A percentile compares a stretch with the other conserved stretches of the same genome.
Evolutionary conservation across 2,888 invertebrate species (phyloP).

Genomic region (Thymelicus lineola): DNA sequence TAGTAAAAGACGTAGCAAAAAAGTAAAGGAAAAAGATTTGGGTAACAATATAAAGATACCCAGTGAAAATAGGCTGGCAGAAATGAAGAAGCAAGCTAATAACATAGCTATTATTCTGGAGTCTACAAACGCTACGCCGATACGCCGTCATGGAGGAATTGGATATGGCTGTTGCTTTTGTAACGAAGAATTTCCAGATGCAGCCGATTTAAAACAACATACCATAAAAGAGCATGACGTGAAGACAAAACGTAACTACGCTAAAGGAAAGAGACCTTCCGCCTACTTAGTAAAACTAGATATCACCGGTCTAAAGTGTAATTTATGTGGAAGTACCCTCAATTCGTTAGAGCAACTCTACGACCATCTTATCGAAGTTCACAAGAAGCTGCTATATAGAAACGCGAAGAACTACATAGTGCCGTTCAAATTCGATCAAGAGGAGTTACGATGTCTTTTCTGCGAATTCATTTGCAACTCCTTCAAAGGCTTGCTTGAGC

Average conservation of each 20-base stretch:
- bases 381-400: conserved; percentile 51
- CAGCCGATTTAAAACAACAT: conserved; percentile 61
- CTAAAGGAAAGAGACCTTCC: conserved; percentile 47
- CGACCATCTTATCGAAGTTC: conserved; percentile 52
- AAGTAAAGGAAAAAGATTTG: not conserved
- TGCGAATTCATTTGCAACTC: conserved; percentile 47
- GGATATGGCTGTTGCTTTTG: conserved; percentile 69
- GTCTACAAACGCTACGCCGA: conserved; percentile 66
- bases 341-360: conserved; percentile 49
- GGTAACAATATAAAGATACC: not conserved
- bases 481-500: conserved; percentile 54
- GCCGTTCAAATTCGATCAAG: conserved; percentile 56
- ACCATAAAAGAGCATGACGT: conserved; percentile 54
- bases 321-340: conserved; percentile 41
- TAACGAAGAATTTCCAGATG: conserved; percentile 58
- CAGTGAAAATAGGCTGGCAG: conserved; percentile 7
- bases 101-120: conserved; percentile 42
- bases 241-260: conserved; percentile 52
- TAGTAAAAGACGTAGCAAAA: not conserved
- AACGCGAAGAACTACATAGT: conserved; percentile 55
- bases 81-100: conserved; percentile 11
- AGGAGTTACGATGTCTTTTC: conserved; percentile 51
- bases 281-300: conserved; percentile 48
- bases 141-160: conserved; percentile 57
- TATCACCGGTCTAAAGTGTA: conserved; percentile 45